A percentile compares a stretch with the other conserved stretches of the same genome.
Evolutionary conservation across 2,797 vertebrate species (phyloP).

Genomic region (Scyliorhinus canicula): DNA sequence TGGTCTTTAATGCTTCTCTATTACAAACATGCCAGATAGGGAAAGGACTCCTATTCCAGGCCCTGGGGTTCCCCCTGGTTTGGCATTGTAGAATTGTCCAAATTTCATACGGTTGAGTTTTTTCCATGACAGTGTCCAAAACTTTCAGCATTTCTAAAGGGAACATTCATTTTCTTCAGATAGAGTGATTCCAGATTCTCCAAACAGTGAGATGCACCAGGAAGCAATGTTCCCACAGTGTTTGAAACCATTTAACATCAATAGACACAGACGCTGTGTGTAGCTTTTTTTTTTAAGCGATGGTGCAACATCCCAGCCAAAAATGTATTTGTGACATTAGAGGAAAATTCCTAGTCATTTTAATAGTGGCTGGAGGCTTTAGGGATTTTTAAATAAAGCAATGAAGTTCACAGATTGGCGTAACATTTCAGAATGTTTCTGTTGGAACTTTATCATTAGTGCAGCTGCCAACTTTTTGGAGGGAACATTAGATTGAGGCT

Average conservation of each 20-base stretch:
- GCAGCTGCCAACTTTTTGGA: background rate
- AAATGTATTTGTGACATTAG: conserved; percentile 29
- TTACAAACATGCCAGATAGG: background rate
- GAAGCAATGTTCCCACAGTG: conserved; percentile 33
- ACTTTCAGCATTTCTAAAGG: conserved; percentile 29
- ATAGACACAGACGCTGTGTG: background rate
- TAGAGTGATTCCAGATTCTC: conserved; percentile 37
- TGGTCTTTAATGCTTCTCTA: background rate
- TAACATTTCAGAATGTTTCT: background rate
- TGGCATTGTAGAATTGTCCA: background rate
- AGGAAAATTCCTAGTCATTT: conserved; percentile 25
- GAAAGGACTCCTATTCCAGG: background rate
- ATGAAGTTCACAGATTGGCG: conserved; percentile 35
- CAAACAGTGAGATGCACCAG: conserved; percentile 28
- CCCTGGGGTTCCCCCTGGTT: background rate
- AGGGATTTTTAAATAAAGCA: background rate
- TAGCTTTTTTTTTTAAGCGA: background rate
- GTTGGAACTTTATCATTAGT: background rate
- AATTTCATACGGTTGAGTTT: background rate
- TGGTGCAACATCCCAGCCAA: background rate
- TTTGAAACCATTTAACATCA: conserved; percentile 13
- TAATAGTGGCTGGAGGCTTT: conserved; percentile 26
- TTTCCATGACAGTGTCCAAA: conserved; percentile 25
- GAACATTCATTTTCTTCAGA: conserved; percentile 20
- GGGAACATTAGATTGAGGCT: background rate